Conservation (phyloP, 2,797 vertebrate genomes). For the Lates japonicus region DNA sequence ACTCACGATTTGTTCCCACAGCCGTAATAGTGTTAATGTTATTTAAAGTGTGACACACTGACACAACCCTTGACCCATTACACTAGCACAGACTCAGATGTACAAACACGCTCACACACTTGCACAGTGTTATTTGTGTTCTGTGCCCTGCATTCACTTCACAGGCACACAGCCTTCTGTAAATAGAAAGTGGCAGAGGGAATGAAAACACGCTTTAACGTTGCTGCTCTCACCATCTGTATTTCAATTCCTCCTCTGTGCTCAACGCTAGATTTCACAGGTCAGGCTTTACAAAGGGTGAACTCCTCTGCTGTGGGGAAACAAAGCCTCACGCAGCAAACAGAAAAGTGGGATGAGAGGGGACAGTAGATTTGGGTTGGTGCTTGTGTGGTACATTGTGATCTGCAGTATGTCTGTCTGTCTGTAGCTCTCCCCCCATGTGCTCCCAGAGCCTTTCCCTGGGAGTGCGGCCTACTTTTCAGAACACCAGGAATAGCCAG, state of each 20-base stretch:
- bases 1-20: slow-evolving; percentile 13
- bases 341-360: slow-evolving; percentile 44
- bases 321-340: not conserved
- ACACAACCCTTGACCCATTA: slow-evolving; percentile 54
- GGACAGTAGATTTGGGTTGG: slow-evolving; percentile 27
- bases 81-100: slow-evolving; percentile 32
- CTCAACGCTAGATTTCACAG: slow-evolving; percentile 12
- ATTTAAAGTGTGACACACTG: slow-evolving; percentile 35
- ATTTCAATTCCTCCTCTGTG: slow-evolving; percentile 1
- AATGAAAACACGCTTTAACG: slow-evolving; percentile 31
- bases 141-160: slow-evolving; percentile 37
- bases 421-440: slow-evolving; percentile 65
- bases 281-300: slow-evolving; percentile 18
- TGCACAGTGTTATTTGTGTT: slow-evolving; percentile 49
- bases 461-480: slow-evolving; percentile 86
- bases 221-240: slow-evolving; percentile 5
- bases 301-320: slow-evolving; percentile 9
- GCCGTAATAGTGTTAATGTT: slow-evolving; percentile 23
- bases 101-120: slow-evolving; percentile 44
- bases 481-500: slow-evolving; percentile 85
- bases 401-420: slow-evolving; percentile 72
- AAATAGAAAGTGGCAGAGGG: slow-evolving; percentile 52
- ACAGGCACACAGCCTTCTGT: slow-evolving; percentile 46
- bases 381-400: slow-evolving; percentile 41
- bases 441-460: slow-evolving; percentile 82